Evolutionary conservation across 1,140 invertebrate species (phyloP).

Genomic region (Tetranychus cinnabarinus): DNA sequence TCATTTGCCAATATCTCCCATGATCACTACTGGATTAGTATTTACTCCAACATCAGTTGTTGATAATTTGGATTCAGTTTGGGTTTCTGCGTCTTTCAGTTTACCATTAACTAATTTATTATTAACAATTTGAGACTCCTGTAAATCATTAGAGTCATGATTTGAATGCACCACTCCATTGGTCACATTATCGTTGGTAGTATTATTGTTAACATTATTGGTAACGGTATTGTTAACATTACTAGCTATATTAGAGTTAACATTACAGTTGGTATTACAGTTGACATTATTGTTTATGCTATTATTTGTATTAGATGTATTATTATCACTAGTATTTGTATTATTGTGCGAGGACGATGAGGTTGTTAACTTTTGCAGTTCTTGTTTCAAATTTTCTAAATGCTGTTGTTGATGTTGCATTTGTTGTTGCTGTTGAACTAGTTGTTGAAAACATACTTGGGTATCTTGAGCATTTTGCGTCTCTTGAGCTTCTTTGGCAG

Average conservation of each 20-base stretch:
- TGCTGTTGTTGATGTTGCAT: constrained; percentile 24
- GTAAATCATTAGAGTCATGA: too few species aligned
- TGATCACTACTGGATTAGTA: neutral
- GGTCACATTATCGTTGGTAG: too few species aligned
- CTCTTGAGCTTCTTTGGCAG: constrained; percentile 9
- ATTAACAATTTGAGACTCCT: too few species aligned
- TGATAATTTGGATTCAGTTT: neutral
- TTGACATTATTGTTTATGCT: too few species aligned
- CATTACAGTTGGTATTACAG: too few species aligned
- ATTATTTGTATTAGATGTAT: constrained; percentile 7
- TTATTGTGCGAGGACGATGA: constrained; percentile 4
- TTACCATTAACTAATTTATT: constrained; percentile 1
- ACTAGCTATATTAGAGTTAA: too few species aligned
- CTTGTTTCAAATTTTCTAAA: constrained; percentile 22
- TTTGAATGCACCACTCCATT: too few species aligned
- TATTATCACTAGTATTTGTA: constrained; percentile 11
- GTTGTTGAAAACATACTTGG: constrained; percentile 21
- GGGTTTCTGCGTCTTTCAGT: neutral
- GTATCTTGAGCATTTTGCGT: constrained; percentile 20
- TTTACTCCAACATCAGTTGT: neutral
- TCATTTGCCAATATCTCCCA: neutral
- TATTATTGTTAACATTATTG: too few species aligned
- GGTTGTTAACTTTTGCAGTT: constrained; percentile 10
- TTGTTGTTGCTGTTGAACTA: constrained; percentile 16
- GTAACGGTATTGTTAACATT: too few species aligned